A percentile compares a stretch with the other conserved stretches of the same genome.
These are phyloP conservation scores for Sesamia inferens DNA, from an alignment of 2,888 invertebrate species.

Conservation along the genomic window DNA sequence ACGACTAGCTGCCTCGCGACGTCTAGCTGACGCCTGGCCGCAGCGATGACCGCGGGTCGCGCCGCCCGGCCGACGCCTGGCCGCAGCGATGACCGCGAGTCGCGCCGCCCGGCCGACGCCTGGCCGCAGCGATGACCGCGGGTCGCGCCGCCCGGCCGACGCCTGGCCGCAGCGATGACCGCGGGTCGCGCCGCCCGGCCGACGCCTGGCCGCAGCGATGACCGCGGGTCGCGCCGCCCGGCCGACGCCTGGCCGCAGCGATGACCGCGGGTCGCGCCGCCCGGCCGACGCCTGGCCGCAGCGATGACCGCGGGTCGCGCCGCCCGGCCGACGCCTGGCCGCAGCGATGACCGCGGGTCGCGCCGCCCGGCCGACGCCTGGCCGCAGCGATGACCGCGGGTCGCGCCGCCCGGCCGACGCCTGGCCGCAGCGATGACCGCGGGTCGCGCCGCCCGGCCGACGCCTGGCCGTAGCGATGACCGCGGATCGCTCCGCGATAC, in stretches of 20 bases:
- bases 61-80: no score
- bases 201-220: no score
- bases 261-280: background rate
- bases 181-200: no score
- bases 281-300: conserved; percentile 46
- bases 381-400: conserved; percentile 5
- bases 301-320: background rate
- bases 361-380: conserved; percentile 59
- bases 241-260: no score
- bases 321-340: no score
- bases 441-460: no score
- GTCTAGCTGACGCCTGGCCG: conserved; percentile 46
- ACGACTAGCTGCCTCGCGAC: conserved; percentile 63
- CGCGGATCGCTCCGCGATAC: background rate
- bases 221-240: background rate
- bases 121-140: conserved; percentile 8
- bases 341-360: no score
- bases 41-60: background rate
- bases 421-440: conserved; percentile 45
- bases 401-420: background rate
- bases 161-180: conserved; percentile 45
- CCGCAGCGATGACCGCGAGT: no score
- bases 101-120: conserved; percentile 59
- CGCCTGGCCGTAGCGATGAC: no score
- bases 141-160: background rate